phyloP scores from a whole-genome alignment of 2,888 invertebrate genomes.

The Didymodactylos carnosus region DNA sequence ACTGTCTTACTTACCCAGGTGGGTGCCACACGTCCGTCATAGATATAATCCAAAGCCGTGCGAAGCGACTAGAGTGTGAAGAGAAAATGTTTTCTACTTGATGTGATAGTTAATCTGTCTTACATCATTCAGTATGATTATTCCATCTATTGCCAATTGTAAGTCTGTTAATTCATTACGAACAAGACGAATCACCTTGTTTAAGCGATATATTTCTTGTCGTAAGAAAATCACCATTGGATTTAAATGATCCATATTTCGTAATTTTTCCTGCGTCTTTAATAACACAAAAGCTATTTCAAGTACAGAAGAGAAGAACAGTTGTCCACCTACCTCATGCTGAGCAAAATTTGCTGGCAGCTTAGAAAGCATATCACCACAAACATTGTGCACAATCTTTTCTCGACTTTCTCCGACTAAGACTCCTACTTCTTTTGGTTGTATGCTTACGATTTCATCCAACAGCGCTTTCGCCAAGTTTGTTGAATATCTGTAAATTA shows the following conservation, averaged over 20 bases:
- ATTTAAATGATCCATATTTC: constrained; percentile 55
- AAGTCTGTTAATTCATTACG: constrained; percentile 61
- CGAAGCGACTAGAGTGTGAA: neutral
- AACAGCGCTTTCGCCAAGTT: too few relatives aligned
- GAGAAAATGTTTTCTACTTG: neutral
- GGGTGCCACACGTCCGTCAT: neutral
- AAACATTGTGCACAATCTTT: constrained; percentile 67
- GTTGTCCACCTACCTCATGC: constrained; percentile 46
- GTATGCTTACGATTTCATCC: neutral
- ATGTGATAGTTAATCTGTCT: constrained; percentile 26
- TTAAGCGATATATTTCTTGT: constrained; percentile 57
- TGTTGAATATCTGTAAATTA: neutral
- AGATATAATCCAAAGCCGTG: neutral
- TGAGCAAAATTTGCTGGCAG: constrained; percentile 63
- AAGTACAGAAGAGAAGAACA: neutral
- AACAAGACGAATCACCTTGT: constrained; percentile 58
- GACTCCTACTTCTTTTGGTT: neutral
- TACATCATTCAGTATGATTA: constrained; percentile 75
- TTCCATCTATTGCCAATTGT: constrained; percentile 82
- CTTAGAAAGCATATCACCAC: constrained; percentile 73
- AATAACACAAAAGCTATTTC: neutral
- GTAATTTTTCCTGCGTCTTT: constrained; percentile 57
- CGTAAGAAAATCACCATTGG: constrained; percentile 82
- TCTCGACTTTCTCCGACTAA: constrained; percentile 47
- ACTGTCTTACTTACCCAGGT: neutral